Evolutionary conservation across 2,113 vertebrate genomes (phyloP), one percentile per base, ranked within the genome.

Genomic region (Oncorhynchus gorbuscha): DNA sequence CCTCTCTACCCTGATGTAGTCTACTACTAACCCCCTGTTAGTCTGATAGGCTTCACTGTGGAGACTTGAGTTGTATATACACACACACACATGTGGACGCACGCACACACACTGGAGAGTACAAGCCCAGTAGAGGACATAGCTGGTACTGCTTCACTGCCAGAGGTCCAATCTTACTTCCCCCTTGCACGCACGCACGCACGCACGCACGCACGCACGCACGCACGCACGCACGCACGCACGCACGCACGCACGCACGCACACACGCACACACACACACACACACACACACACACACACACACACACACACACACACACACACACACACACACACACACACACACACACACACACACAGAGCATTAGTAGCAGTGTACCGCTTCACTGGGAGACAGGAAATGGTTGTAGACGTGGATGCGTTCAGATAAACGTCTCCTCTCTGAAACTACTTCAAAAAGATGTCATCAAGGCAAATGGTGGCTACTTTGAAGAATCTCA

Each of bases 331-430:
- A 32, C 5, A 32, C 5, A 35, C 32, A 35, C 32, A 35, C 32
- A 35, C 32, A 35, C 32, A 35, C 32, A 35, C 5, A 35, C 5
- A 35, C 32, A 35, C 32, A 35, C 32, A 35, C 32, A 81, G 78
- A 82, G 80, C 76, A 59, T 51, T 67, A 73, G 76, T 11, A 45
- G 9, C 39, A 45, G 9, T 85, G 74, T 74, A 79, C 81, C 84
- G 79, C 82, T 83, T 85, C 80, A 87, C 45, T 32, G 51, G 8
- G 22, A 35, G 1, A 32, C 26, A 66, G n/a, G 13, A 69, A 58
- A 74, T 70, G 11, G 72, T 83, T 62, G 3, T 20, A 62, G 39
- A 45, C 9, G 39, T 9, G 39, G 39, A 45, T 45, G 2, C 9
- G 8, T 16, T 9, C 59, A 61, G 59, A 11, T 20, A 61, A 20